Evolutionary conservation across 2,113 vertebrate genomes (phyloP).

Genomic region (Pandion haliaetus): DNA sequence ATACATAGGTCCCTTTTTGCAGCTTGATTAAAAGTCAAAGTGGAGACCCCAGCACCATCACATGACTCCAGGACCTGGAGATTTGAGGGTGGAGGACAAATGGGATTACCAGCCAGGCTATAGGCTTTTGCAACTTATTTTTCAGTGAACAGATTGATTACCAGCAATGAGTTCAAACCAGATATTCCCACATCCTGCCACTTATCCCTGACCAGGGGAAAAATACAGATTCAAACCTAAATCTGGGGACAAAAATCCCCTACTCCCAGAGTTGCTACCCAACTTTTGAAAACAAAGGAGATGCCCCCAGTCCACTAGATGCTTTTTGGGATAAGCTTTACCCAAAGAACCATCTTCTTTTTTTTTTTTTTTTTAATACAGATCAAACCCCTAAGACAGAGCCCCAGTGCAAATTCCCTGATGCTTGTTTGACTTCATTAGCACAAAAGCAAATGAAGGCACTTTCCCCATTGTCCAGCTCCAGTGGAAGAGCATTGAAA

Average conservation of each 20-base stretch:
- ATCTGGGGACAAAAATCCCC: background rate
- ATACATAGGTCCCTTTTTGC: background rate
- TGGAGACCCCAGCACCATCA: background rate
- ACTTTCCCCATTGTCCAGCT: background rate
- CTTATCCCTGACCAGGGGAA: background rate
- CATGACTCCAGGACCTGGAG: background rate
- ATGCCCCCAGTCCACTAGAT: background rate
- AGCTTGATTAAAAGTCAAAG: background rate
- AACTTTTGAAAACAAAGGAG: background rate
- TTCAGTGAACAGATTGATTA: background rate
- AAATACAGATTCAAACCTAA: background rate
- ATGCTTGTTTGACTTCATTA: slow-evolving; percentile 55
- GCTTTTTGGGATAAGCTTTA: slow-evolving; percentile 25
- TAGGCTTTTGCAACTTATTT: background rate
- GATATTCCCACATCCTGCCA: background rate
- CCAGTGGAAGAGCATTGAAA: slow-evolving; percentile 20
- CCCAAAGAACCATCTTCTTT: background rate
- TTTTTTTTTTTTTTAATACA: background rate
- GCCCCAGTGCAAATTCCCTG: slow-evolving; percentile 28
- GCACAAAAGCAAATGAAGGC: slow-evolving; percentile 56
- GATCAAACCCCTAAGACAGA: background rate
- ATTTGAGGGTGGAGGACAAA: background rate
- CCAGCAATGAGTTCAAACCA: background rate
- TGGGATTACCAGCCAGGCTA: background rate
- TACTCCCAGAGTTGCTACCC: background rate